These are phyloP conservation scores for Noctua comes DNA, from an alignment of 2,888 invertebrate genomes.

Conservation along the genomic window DNA sequence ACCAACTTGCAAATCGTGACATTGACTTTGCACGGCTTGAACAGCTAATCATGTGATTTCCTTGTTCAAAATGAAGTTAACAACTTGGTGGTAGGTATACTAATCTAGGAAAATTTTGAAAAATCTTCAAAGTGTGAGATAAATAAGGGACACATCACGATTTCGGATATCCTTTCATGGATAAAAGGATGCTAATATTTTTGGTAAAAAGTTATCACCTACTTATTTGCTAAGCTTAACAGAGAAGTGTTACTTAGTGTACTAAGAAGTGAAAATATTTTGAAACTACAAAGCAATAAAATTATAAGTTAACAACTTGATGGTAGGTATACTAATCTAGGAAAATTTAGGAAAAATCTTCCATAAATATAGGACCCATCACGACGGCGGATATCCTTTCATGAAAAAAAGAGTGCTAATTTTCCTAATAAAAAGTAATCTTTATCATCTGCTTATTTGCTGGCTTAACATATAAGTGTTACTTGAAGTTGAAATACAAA, in stretches of 20 bases:
- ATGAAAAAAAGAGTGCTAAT: not conserved
- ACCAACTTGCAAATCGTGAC: constrained; percentile 42
- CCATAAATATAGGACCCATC: not conserved
- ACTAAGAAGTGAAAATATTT: not conserved
- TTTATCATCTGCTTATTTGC: not conserved
- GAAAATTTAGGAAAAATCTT: constrained; percentile 1
- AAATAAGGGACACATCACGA: constrained; percentile 13
- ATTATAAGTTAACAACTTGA: constrained; percentile 16
- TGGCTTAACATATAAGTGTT: not conserved
- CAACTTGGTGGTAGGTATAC: constrained; percentile 31
- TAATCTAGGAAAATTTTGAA: constrained; percentile 11
- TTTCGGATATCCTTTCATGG: constrained; percentile 32
- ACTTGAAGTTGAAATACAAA: constrained; percentile 8
- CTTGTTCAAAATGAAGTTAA: constrained; percentile 43
- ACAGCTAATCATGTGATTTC: constrained; percentile 39
- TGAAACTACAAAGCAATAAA: constrained; percentile 3
- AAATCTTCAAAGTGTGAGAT: constrained; percentile 9
- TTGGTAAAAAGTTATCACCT: constrained; percentile 14
- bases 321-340: constrained; percentile 25
- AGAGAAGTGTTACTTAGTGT: constrained; percentile 24
- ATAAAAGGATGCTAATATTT: not conserved
- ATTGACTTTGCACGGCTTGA: constrained; percentile 51
- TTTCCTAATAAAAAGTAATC: not conserved
- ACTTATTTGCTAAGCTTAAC: constrained; percentile 17
- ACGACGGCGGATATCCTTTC: not conserved